Base-by-base conservation (phyloP, 2,888 invertebrate species). In the Phaedon cochleariae region DNA sequence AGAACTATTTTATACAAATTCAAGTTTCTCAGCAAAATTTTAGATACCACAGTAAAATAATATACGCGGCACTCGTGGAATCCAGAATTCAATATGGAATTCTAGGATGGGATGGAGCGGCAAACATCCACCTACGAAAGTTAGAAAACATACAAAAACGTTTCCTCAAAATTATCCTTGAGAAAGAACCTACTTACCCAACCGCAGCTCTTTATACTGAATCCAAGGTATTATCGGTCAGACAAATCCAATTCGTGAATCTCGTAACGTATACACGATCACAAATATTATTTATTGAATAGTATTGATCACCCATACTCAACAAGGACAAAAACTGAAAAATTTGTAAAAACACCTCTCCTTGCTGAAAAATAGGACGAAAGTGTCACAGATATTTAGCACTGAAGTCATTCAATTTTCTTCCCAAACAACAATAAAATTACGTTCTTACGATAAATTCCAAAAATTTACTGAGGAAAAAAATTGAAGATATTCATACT, bases 371-470 rank as follows among this genome's bases (percentile, higher is more conserved):
- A 22, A 51, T 51, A 15, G 0, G 51, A 22, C 31, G 7, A 26
- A 34, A 2, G 31, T 9, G 31, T 9, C 51, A 51, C 22, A 51
- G 51, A 21, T 51, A 51, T 51, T 21, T 12, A 22, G 51, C 48
- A 48, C 17, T 48, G 48, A 48, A 48, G 21, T 48, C 48, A 21
- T 48, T 48, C 48, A 51, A 51, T 51, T 51, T 51, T 22, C 22
- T 22, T 9, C 22, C 22, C 17, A 22, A 22, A 51, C 2, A 22
- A 51, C 22, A 51, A 4, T 22, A 51, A 22, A 51, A 51, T 51
- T 22, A 51, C 17, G 12, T 51, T 51, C 9, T 51, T 12, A 51
- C 51, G 9, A 51, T 22, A 22, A 51, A 51, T 51, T 51, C 51
- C 12, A 22, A 22, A 51, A 51, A 21, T 18, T 51, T 22, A 22